Evolutionary conservation across 2,113 vertebrate genomes (phyloP).

Genomic region (Laterallus jamaicensis): DNA sequence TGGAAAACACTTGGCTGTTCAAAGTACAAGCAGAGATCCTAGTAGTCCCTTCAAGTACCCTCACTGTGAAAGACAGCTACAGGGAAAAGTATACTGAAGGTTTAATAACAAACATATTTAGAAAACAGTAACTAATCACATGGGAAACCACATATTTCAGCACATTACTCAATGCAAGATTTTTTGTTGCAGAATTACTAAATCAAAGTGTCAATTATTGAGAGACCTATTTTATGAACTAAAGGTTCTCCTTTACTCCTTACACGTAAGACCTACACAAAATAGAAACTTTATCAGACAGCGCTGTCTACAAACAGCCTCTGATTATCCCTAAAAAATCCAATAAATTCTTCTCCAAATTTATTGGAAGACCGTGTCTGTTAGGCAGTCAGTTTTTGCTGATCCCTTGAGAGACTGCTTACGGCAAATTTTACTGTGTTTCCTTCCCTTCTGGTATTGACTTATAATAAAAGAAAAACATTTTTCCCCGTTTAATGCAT

Average conservation of each 20-base stretch:
- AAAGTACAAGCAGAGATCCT: background rate
- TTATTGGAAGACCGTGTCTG: background rate
- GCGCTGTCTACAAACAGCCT: background rate
- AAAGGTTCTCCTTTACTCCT: background rate
- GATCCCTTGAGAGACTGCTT: conserved; percentile 11
- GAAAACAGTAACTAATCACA: background rate
- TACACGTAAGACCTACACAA: background rate
- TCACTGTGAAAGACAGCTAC: background rate
- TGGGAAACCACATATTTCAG: conserved; percentile 9
- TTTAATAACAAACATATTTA: conserved; percentile 21
- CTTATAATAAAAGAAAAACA: conserved; percentile 61
- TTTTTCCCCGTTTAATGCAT: conserved; percentile 36
- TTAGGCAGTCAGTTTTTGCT: conserved; percentile 23
- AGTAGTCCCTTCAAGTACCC: background rate
- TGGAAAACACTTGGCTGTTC: background rate
- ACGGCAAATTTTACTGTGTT: conserved; percentile 36
- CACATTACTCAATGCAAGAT: background rate
- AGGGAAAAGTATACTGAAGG: background rate
- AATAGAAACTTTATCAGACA: background rate
- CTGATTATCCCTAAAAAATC: background rate
- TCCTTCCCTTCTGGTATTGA: conserved; percentile 49
- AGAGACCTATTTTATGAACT: background rate
- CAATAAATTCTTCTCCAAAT: background rate
- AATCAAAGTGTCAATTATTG: background rate
- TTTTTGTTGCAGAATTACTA: background rate